Evolutionary conservation across 2,113 vertebrate species (phyloP).

Genomic region (Illadopsis cleaveri): DNA sequence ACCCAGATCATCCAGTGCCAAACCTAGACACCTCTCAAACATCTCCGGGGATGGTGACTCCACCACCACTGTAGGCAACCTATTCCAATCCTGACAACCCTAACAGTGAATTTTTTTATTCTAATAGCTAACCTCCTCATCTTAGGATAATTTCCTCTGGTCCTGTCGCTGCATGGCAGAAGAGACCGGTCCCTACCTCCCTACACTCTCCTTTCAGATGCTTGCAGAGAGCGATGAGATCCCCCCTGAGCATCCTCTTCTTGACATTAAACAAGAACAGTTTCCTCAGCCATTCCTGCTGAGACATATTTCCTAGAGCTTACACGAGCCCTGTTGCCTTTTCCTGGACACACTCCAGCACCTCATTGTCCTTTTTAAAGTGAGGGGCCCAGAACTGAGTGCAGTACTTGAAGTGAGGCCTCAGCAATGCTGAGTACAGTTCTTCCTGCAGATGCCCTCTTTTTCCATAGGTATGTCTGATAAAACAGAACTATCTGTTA

Average conservation of each 20-base stretch:
- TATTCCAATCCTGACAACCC: not conserved
- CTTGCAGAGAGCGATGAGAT: not conserved
- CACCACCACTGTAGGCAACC: not conserved
- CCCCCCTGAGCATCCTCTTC: not conserved
- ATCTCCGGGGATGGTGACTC: not conserved
- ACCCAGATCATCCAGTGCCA: not conserved
- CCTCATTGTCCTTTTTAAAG: not conserved
- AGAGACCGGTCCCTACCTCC: fast-evolving
- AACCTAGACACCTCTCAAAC: not conserved
- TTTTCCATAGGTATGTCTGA: not conserved
- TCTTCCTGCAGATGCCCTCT: not conserved
- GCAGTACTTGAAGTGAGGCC: not conserved
- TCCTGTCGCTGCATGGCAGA: not conserved
- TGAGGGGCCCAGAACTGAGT: not conserved
- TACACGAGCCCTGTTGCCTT: not conserved
- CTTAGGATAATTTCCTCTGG: not conserved
- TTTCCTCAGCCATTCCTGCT: not conserved
- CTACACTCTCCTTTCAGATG: not conserved
- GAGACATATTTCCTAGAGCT: not conserved
- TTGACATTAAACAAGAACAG: not conserved
- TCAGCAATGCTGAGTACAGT: too few relatives aligned
- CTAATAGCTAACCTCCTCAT: not conserved
- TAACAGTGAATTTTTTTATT: not conserved
- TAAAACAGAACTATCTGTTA: not conserved
- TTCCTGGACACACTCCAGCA: not conserved